Percentiles rank a stretch among this genome's conserved stretches.
These are phyloP conservation scores for Parapristionchus giblindavisi DNA, from an alignment of 2,888 invertebrate species.

Conservation along the genomic window DNA sequence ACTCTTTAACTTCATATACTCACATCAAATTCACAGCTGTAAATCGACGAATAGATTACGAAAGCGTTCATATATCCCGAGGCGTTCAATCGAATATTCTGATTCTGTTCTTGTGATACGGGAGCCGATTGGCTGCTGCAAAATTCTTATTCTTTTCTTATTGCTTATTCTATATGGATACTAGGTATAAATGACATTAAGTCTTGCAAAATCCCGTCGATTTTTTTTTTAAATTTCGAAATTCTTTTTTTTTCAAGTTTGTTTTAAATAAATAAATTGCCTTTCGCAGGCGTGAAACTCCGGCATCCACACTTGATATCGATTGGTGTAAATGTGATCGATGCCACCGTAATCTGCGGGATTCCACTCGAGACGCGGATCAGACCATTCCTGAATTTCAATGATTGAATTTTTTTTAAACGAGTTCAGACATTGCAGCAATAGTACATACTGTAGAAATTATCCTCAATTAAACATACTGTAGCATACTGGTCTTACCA, in stretches of 20 bases:
- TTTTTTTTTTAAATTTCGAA: no score
- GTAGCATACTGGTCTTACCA: neutral
- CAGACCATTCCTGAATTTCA: constrained; percentile 13
- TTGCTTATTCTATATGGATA: neutral
- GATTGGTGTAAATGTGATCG: constrained; percentile 26
- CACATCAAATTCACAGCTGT: constrained; percentile 33
- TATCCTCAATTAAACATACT: neutral
- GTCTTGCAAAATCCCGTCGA: no score
- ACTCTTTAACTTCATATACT: neutral
- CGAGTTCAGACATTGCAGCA: no score
- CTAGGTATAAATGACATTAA: no score
- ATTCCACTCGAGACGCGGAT: constrained; percentile 34
- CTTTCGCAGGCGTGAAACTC: constrained; percentile 34
- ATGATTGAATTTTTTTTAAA: no score
- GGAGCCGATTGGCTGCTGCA: constrained; percentile 7
- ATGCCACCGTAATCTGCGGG: constrained; percentile 14
- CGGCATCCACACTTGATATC: constrained; percentile 23
- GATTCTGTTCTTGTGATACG: neutral
- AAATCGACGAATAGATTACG: constrained; percentile 19
- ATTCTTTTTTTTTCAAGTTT: no score
- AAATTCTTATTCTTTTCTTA: neutral
- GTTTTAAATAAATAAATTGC: neutral
- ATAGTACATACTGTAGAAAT: neutral
- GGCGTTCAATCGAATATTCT: neutral
- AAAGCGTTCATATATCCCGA: constrained; percentile 14